Conservation (phyloP, 2,797 vertebrate species). For the Esox lucius region DNA sequence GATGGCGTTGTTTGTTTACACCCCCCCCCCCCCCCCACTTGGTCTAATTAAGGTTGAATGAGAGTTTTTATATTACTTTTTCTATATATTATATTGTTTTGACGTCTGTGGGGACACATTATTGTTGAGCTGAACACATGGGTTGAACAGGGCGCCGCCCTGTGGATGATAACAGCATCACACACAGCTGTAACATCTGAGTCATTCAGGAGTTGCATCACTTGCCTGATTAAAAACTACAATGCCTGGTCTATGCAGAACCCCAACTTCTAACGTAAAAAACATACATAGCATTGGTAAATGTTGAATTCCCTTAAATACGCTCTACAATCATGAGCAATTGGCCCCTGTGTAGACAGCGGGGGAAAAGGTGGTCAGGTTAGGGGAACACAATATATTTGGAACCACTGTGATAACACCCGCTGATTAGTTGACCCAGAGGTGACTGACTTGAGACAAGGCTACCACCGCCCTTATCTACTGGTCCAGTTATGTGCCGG, state of each 20-base stretch:
- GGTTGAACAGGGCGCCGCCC: constrained; percentile 41
- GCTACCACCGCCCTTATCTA: constrained; percentile 8
- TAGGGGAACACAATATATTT: neutral
- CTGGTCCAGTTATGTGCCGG: constrained; percentile 8
- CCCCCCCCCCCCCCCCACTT: neutral
- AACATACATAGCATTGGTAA: neutral
- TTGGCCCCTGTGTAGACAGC: neutral
- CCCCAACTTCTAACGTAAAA: neutral
- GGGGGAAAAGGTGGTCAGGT: neutral
- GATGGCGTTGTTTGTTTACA: neutral
- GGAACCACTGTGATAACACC: constrained; percentile 5
- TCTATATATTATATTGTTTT: too few species aligned
- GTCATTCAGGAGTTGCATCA: neutral
- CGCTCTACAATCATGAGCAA: neutral
- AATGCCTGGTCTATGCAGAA: neutral
- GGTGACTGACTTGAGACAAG: constrained; percentile 9
- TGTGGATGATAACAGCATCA: constrained; percentile 40
- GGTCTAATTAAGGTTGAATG: neutral
- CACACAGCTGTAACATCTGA: constrained; percentile 1
- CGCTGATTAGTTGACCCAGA: constrained; percentile 11
- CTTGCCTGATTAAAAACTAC: neutral
- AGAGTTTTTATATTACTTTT: neutral
- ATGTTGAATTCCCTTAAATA: neutral
- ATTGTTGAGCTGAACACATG: neutral
- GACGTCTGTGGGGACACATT: neutral